phyloP scores from a whole-genome alignment of 1,140 invertebrate genomes.

The Mamestra configurata region DNA sequence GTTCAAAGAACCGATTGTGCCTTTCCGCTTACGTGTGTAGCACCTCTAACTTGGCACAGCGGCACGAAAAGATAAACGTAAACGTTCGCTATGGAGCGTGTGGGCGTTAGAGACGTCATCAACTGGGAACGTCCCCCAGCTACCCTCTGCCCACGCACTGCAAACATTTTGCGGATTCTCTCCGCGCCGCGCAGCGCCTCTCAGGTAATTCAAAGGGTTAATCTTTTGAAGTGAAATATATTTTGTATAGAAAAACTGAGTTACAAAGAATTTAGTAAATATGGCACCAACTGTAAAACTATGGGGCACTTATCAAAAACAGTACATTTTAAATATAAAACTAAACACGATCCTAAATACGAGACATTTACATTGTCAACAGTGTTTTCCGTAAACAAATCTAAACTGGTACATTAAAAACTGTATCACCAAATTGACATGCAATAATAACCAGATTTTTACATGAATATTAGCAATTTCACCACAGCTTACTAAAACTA shows the following conservation, averaged over 20 bases:
- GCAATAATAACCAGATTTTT: conserved; percentile 25
- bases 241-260: neutral
- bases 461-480: conserved; percentile 13
- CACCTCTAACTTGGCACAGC: neutral
- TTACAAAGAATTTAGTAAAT: neutral
- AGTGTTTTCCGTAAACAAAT: neutral
- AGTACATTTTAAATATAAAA: neutral
- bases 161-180: neutral
- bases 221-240: neutral
- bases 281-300: conserved; percentile 17
- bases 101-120: conserved; percentile 2
- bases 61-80: neutral
- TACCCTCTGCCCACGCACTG: neutral
- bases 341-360: neutral
- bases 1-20: too few relatives aligned
- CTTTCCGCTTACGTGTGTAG: too few relatives aligned
- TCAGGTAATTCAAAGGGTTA: neutral
- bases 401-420: neutral
- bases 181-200: neutral
- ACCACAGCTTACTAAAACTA: neutral
- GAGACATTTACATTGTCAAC: neutral
- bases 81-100: neutral
- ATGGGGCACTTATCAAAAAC: neutral
- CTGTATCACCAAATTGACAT: neutral
- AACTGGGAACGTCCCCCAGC: neutral